Percentiles rank a stretch among this genome's conserved stretches.
Evolutionary conservation across 2,797 vertebrate genomes (phyloP).

Genomic region (Clarias laeviceps): DNA sequence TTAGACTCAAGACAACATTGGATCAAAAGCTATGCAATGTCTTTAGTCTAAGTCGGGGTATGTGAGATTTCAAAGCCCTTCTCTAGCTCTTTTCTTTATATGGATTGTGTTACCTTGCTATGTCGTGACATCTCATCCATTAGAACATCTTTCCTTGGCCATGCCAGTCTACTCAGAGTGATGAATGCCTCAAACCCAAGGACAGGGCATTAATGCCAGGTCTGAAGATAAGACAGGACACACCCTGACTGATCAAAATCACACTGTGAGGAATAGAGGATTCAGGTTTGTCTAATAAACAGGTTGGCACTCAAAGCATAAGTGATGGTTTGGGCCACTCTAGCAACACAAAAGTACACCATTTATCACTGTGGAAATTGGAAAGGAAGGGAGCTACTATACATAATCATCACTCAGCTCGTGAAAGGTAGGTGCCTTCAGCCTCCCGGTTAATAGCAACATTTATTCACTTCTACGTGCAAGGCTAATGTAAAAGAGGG

Average conservation of each 20-base stretch:
- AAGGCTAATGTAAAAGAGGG: constrained; percentile 25
- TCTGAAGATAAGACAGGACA: constrained; percentile 56
- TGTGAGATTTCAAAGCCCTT: constrained; percentile 23
- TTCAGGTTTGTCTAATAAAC: constrained; percentile 31
- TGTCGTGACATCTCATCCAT: constrained; percentile 70
- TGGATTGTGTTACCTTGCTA: constrained; percentile 71
- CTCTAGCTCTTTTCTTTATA: constrained; percentile 63
- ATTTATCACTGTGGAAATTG: constrained; percentile 35
- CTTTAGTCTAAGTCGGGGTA: neutral
- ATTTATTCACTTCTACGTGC: constrained; percentile 34
- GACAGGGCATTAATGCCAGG: constrained; percentile 71
- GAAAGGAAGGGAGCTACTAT: constrained; percentile 26
- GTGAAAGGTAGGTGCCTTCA: constrained; percentile 15
- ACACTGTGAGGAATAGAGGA: constrained; percentile 36
- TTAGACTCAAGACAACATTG: neutral
- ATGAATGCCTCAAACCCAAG: constrained; percentile 71
- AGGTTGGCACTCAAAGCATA: constrained; percentile 29
- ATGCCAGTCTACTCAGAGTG: constrained; percentile 68
- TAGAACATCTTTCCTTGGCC: constrained; percentile 73
- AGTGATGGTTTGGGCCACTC: constrained; percentile 20
- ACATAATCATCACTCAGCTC: constrained; percentile 46
- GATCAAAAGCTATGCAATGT: neutral
- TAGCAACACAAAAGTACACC: neutral
- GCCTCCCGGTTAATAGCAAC: constrained; percentile 36
- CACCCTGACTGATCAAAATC: constrained; percentile 61